Percentiles rank a stretch among this genome's conserved stretches.
These are phyloP conservation scores for Eupeodes corollae DNA, from an alignment of 1,140 invertebrate species.

Conservation along the genomic window DNA sequence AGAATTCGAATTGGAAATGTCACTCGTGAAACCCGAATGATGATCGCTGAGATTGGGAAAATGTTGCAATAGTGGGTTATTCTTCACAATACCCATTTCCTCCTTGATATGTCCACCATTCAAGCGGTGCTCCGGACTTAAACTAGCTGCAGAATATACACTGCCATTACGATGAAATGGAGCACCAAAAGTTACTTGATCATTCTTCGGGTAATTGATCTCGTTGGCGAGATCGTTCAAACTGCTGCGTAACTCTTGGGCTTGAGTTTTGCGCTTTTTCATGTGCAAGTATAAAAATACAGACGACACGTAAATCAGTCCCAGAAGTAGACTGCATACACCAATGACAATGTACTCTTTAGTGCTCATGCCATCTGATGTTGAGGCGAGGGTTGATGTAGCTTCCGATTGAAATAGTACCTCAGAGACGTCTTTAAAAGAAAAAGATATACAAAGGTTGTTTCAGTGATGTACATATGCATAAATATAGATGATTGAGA, in stretches of 20 bases:
- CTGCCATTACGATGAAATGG: conserved; percentile 28
- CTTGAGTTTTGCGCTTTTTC: conserved; percentile 39
- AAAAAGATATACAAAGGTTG: neutral
- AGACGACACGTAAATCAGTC: conserved; percentile 70
- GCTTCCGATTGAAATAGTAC: conserved; percentile 59
- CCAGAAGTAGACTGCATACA: conserved; percentile 63
- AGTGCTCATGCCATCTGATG: conserved; percentile 43
- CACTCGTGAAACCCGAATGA: conserved; percentile 38
- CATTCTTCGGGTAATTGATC: conserved; percentile 33
- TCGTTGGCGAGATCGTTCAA: conserved; percentile 26
- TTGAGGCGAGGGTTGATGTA: conserved; percentile 41
- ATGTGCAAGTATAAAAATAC: conserved; percentile 69
- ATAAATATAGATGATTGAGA: neutral
- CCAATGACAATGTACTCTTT: conserved; percentile 72
- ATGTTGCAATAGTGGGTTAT: conserved; percentile 59
- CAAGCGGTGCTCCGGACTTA: conserved; percentile 17
- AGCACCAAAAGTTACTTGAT: conserved; percentile 31
- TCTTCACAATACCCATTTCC: conserved; percentile 53
- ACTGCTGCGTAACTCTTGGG: conserved; percentile 24
- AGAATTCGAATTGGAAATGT: conserved; percentile 36
- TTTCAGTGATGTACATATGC: too few relatives aligned
- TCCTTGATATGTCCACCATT: conserved; percentile 16
- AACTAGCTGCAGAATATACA: conserved; percentile 24
- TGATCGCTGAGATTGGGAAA: conserved; percentile 44
- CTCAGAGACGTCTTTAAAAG: conserved; percentile 56